Evolutionary conservation across 2,797 vertebrate genomes (phyloP), one percentile per base, ranked within the genome.

Genomic region (Phoebastria nigripes): DNA sequence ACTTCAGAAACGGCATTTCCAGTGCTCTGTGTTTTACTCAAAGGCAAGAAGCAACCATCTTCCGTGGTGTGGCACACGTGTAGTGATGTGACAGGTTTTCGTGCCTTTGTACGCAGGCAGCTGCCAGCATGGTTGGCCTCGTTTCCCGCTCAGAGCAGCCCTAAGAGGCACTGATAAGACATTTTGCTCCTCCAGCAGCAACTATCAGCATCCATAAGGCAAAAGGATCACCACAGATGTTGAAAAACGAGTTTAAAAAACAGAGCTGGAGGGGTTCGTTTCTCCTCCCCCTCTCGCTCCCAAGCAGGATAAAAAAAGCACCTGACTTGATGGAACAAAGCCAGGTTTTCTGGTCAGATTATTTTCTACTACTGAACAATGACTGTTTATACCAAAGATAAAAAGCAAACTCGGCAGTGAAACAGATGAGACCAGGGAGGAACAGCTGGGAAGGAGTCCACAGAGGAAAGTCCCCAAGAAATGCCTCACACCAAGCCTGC

Each of bases 1-100:
- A 28, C 25, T 58, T 87, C 44, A 85, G 47, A 85, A 89, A 67
- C 3, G 73, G 10, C 24, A 65, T 87, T 90, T 70, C 67, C 59
- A 92, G 13, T 26, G 46, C 22, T 79, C 33, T 80, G 17, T 47
- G 41, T 35, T 88, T 82, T 21, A 46, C 6, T 37, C 67, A 25
- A 41, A 73, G 41, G 29, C n/a, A 44, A 29, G 46, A 78, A 21
- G 15, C 12, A 62, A 22, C 21, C 2, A 15, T 26, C 5, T 28
- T 61, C 39, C 1, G 0, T 12, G 20, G 18, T 7, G 8, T 3
- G 25, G 39, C 17, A 56, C 4, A 0, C 1, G 8, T 10, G 24
- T 33, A 58, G 35, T 1, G 46, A 46, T 18, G 72, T 37, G 79
- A 35, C 9, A 26, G 22, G 33, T 3, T 69, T 82, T 52, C 39